phyloP scores from a whole-genome alignment of 2,888 invertebrate genomes.

The Cheilosia soror region DNA sequence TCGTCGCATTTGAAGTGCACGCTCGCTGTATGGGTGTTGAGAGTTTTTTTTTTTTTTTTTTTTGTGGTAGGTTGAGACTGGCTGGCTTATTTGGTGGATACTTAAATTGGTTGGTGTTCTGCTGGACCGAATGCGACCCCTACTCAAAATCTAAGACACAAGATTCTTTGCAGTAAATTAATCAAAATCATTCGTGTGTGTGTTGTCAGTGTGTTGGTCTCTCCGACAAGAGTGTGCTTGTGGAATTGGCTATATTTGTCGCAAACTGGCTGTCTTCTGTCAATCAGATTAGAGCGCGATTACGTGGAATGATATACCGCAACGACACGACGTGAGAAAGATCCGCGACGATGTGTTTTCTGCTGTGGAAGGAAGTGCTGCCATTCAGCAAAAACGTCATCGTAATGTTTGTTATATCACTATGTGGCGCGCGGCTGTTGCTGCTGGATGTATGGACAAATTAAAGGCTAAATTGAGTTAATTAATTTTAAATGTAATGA shows the following conservation, averaged over 20 bases:
- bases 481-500: conserved; percentile 1
- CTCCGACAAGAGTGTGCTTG: neutral
- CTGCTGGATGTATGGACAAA: neutral
- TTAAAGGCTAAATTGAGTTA: neutral
- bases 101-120: neutral
- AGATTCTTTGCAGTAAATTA: conserved; percentile 66
- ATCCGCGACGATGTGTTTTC: conserved; percentile 45
- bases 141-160: conserved; percentile 62
- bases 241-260: conserved; percentile 72
- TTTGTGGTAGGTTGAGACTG: conserved; percentile 48
- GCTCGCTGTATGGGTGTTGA: conserved; percentile 57
- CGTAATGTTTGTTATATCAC: conserved; percentile 20
- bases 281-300: conserved; percentile 70
- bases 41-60: conserved; percentile 15
- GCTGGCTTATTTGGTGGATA: conserved; percentile 24
- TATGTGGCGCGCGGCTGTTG: neutral
- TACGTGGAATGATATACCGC: conserved; percentile 69
- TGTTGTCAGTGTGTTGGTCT: neutral
- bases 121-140: conserved; percentile 42
- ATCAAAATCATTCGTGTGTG: conserved; percentile 37
- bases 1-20: neutral
- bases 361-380: conserved; percentile 54
- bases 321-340: conserved; percentile 61
- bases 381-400: conserved; percentile 48
- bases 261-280: conserved; percentile 68